Evolutionary conservation across 2,888 invertebrate species (phyloP), one percentile per base, ranked within the genome.

Genomic region (Drosophila paucipuncta): DNA sequence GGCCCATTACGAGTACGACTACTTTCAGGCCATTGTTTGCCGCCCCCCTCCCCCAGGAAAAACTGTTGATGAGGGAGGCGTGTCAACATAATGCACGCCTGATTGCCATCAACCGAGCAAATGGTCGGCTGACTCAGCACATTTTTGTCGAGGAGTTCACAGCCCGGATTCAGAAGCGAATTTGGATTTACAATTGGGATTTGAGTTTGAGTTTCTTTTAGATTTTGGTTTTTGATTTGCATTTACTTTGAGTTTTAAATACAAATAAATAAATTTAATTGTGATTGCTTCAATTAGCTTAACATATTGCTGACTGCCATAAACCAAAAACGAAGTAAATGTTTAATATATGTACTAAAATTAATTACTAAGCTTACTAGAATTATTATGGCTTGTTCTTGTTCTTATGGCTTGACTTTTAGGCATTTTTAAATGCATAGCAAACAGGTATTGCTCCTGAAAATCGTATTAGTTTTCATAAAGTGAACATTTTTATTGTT

Each of bases 51-150:
- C 25, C 5, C 2, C n/a, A 13, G 39, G n/a, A 9, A 4, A 25
- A 47, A 16, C 47, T 4, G n/a, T n/a, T n/a, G 39, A 39, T 57
- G 39, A 57, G n/a, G 54, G 54, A 68, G 76, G 68, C 69, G 82
- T 79, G 85, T 71, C 82, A 78, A 79, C 67, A 85, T 82, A 78
- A 84, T 84, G 76, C 72, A 76, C 49, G 68, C 62, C 60, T 66
- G 63, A 80, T 68, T 80, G 77, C 72, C 65, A 18, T 11, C 61
- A 47, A 13, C n/a, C n/a, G 22, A 70, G 18, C 58, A 18, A 13
- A 39, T 25, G 47, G n/a, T 39, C 35, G 31, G 18, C 76, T 80
- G 78, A 80, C 61, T 72, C 65, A 72, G 65, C 78, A 68, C 49
- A 47, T 68, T 63, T 50, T 16, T 28, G 28, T 16, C n/a, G 2